Evolutionary conservation across 2,113 vertebrate genomes (phyloP), one percentile per base, ranked within the genome.

Genomic region (Peromyscus leucopus): DNA sequence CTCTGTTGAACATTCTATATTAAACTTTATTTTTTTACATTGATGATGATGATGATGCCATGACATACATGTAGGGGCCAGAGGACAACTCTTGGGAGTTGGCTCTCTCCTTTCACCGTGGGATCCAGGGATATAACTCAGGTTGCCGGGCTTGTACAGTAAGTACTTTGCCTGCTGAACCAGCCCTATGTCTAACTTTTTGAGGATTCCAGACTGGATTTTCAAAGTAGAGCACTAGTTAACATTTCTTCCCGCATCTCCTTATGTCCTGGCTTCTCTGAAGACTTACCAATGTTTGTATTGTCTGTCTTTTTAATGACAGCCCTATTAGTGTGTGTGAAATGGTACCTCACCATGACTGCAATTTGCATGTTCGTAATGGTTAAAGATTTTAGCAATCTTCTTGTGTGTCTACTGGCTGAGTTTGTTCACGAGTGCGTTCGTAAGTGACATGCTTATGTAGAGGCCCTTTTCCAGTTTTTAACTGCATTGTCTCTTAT

Each of bases 121-220:
- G 59, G n/a, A 42, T 17, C n/a, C 16, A 33, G 82, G n/a, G 26
- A 28, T 42, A 17, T 22, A 42, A 31, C 59, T 84, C 13, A 63
- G 80, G 36, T 83, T 61, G n/a, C 39, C 12, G 8, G 12, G n/a
- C 22, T 83, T 39, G 36, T 11, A 59, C 11, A 15, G 55, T n/a
- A 10, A 11, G 5, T 59, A 21, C 55, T 59, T 7, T 57, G 51
- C 33, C 33, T 57, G 51, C 51, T 3, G 2, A 10, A 21, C 36
- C 33, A 39, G 57, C 57, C 24, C 57, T 42, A 17, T 59, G 10
- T 67, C 84, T 93, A 83, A 88, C 3, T 33, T 96, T 93, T 59
- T 80, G 57, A 89, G 42, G 28, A 85, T 7, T 90, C 26, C 12
- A 51, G 76, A 71, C 59, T 97, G 67, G 89, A 72, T 87, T 95